A percentile compares a stretch with the other conserved stretches of the same genome.
phyloP scores from a whole-genome alignment of 2,888 invertebrate species.

The Chrysomela aeneicollis region DNA sequence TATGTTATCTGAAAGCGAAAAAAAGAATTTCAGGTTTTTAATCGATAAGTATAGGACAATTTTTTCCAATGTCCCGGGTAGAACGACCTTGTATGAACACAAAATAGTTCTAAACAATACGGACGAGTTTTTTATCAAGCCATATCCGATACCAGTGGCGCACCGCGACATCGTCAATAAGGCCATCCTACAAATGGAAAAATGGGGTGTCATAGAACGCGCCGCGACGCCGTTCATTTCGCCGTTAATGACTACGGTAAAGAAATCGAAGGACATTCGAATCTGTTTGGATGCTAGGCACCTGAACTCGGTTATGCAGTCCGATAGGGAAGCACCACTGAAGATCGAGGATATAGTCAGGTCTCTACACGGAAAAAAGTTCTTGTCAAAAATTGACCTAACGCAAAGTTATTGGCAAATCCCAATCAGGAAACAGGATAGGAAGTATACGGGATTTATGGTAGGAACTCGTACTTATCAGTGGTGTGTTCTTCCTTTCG shows the following conservation, averaged over 20 bases:
- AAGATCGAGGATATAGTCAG: not conserved
- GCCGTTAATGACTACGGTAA: constrained; percentile 4
- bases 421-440: not conserved
- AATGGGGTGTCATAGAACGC: constrained; percentile 18
- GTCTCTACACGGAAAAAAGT: not conserved
- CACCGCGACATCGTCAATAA: constrained; percentile 15
- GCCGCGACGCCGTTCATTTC: constrained; percentile 20
- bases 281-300: constrained; percentile 6
- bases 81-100: constrained; percentile 20
- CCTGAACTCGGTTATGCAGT: constrained; percentile 2
- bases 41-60: not conserved
- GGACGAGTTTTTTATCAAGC: constrained; percentile 21
- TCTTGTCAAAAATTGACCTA: not conserved
- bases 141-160: no score
- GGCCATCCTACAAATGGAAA: constrained; percentile 7
- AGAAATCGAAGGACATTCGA: not conserved
- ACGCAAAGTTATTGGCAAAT: not conserved
- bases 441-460: not conserved
- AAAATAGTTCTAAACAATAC: constrained; percentile 16
- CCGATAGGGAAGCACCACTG: not conserved
- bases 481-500: not conserved
- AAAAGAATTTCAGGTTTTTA: not conserved
- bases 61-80: constrained; percentile 22
- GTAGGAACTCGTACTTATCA: not conserved
- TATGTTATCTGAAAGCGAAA: not conserved